Conservation (phyloP, 2,888 invertebrate genomes). For the Prosapia bicincta region DNA sequence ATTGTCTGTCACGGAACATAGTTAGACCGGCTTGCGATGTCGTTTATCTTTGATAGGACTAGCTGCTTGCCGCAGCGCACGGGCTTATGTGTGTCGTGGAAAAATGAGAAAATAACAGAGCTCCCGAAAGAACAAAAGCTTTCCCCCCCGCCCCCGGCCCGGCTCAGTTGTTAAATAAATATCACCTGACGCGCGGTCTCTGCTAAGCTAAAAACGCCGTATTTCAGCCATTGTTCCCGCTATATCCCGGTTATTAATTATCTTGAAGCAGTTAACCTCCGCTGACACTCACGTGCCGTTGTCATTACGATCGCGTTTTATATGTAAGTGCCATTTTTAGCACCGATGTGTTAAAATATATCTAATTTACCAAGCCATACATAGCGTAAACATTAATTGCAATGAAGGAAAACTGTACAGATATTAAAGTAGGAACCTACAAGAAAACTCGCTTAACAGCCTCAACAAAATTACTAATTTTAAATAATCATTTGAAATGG, state of each 20-base stretch:
- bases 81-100: not conserved
- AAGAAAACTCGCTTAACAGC: too few species aligned
- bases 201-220: not conserved
- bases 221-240: not conserved
- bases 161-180: not conserved
- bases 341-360: too few species aligned
- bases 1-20: not conserved
- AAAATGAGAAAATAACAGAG: conserved; percentile 2
- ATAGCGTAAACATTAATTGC: too few species aligned
- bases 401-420: too few species aligned
- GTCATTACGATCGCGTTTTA: too few species aligned
- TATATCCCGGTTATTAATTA: not conserved
- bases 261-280: not conserved
- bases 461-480: too few species aligned
- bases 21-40: not conserved
- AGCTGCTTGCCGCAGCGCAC: not conserved
- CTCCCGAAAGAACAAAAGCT: not conserved
- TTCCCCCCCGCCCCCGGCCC: not conserved
- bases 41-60: not conserved
- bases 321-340: too few species aligned
- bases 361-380: too few species aligned
- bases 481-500: too few species aligned
- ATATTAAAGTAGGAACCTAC: too few species aligned
- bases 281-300: too few species aligned
- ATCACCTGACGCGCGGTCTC: not conserved